These are phyloP conservation scores for Holothuria leucospilota DNA, from an alignment of 53 echinoderm and acorn worm genomes.

Conservation along the genomic window DNA sequence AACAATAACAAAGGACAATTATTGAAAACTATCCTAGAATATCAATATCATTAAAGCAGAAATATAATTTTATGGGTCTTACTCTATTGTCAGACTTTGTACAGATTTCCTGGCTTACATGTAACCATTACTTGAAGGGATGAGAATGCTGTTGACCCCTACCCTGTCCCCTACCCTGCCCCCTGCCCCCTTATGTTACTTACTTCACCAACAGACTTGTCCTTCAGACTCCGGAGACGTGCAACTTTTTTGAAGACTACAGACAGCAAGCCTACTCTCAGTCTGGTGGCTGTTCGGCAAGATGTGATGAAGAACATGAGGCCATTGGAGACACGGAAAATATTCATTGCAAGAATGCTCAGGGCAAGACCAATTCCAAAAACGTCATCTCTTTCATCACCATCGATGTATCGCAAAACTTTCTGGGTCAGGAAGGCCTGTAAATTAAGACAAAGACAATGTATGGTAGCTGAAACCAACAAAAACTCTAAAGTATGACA, in stretches of 20 bases:
- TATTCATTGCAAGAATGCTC: slow-evolving; percentile 66
- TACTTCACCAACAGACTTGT: slow-evolving; percentile 94
- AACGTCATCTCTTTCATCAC: slow-evolving; percentile 52
- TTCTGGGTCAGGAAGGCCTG: slow-evolving; percentile 80
- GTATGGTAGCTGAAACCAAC: too few species aligned
- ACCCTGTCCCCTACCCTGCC: too few species aligned
- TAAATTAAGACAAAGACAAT: too few species aligned
- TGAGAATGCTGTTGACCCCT: too few species aligned
- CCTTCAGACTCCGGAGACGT: slow-evolving; percentile 79
- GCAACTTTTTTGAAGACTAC: slow-evolving; percentile 81
- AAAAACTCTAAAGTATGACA: too few species aligned
- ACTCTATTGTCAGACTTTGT: too few species aligned
- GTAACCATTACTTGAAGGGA: too few species aligned
- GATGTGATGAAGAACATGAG: slow-evolving; percentile 77
- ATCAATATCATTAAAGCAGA: too few species aligned
- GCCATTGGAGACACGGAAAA: slow-evolving; percentile 69
- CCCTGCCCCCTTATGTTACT: background rate
- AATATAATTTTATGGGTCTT: too few species aligned
- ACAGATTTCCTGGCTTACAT: too few species aligned
- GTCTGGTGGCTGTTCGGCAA: slow-evolving; percentile 79
- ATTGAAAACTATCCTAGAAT: too few species aligned
- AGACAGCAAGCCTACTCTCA: slow-evolving; percentile 75
- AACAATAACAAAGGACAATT: too few species aligned
- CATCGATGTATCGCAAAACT: slow-evolving; percentile 76
- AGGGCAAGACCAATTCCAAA: slow-evolving; percentile 74